Evolutionary conservation across 92 coral and sea anemone species (phyloP).

Genomic region (Porites divaricata): DNA sequence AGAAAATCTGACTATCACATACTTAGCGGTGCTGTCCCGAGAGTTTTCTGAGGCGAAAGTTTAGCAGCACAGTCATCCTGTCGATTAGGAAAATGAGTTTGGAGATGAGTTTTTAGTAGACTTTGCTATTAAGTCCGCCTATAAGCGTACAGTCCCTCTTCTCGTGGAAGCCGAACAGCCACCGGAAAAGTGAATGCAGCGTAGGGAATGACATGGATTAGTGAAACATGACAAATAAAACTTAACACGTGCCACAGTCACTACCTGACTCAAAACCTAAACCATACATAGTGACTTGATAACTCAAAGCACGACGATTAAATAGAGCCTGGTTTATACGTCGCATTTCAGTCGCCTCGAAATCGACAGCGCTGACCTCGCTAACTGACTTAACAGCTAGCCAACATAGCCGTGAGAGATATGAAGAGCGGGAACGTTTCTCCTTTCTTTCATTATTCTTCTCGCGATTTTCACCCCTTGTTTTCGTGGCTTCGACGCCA

Average conservation of each 20-base stretch:
- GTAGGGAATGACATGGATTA: background rate
- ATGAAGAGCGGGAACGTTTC: too few relatives aligned
- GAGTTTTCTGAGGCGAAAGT: conserved; percentile 36
- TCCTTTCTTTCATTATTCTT: too few relatives aligned
- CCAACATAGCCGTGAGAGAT: background rate
- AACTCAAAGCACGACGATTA: background rate
- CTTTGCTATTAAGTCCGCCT: background rate
- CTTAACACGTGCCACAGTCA: background rate
- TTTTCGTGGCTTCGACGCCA: too few relatives aligned
- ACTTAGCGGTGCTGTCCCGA: conserved; percentile 39
- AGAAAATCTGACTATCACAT: conserved; percentile 12
- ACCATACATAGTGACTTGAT: background rate
- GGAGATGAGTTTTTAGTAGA: conserved; percentile 25
- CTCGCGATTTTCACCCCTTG: too few relatives aligned
- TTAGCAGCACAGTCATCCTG: conserved; percentile 38
- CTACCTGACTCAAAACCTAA: background rate
- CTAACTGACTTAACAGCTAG: background rate
- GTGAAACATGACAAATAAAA: background rate
- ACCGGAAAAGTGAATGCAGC: background rate
- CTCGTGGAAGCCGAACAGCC: conserved; percentile 42
- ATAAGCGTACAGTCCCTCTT: conserved; percentile 41
- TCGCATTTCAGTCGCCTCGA: background rate
- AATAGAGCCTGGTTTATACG: background rate
- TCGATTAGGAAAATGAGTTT: conserved; percentile 52
- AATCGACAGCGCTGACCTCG: background rate